A percentile compares a stretch with the other conserved stretches of the same genome.
Evolutionary conservation across 2,113 vertebrate genomes (phyloP).

Genomic region (Carlito syrichta): DNA sequence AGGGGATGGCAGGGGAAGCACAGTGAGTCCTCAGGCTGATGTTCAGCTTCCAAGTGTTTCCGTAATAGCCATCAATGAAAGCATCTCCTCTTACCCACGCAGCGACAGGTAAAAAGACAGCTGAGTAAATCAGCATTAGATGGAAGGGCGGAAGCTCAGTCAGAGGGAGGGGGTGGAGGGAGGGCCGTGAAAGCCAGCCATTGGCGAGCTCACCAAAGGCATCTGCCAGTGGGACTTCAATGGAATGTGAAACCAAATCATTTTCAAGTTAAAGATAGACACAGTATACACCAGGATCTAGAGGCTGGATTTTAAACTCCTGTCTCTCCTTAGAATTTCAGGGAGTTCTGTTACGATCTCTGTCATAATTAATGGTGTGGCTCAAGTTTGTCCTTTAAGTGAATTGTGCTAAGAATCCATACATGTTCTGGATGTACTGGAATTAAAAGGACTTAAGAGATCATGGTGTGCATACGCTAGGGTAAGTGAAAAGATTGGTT

Average conservation of each 20-base stretch:
- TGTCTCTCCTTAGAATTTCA: constrained; percentile 72
- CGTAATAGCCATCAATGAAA: constrained; percentile 70
- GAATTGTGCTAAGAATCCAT: constrained; percentile 28
- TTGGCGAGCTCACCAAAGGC: constrained; percentile 86
- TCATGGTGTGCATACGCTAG: constrained; percentile 86
- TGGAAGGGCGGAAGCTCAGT: constrained; percentile 57
- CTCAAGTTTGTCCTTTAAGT: constrained; percentile 54
- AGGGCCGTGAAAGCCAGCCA: constrained; percentile 82
- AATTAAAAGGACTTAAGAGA: constrained; percentile 67
- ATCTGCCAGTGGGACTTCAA: constrained; percentile 88
- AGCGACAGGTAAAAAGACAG: constrained; percentile 80
- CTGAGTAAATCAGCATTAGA: constrained; percentile 69
- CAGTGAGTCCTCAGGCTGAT: constrained; percentile 33
- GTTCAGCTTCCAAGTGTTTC: constrained; percentile 60
- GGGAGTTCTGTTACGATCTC: constrained; percentile 66
- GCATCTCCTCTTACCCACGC: constrained; percentile 67
- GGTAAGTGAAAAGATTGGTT: constrained; percentile 85
- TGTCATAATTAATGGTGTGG: constrained; percentile 49
- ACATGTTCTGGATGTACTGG: constrained; percentile 70
- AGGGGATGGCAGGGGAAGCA: neutral
- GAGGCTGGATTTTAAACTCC: constrained; percentile 88
- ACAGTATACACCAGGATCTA: constrained; percentile 83
- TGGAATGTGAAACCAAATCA: constrained; percentile 96
- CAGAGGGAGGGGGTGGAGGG: constrained; percentile 68
- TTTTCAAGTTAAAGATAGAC: constrained; percentile 99